Base-by-base conservation (phyloP, 2,113 vertebrate genomes). In the Xiphorhynchus elegans region DNA sequence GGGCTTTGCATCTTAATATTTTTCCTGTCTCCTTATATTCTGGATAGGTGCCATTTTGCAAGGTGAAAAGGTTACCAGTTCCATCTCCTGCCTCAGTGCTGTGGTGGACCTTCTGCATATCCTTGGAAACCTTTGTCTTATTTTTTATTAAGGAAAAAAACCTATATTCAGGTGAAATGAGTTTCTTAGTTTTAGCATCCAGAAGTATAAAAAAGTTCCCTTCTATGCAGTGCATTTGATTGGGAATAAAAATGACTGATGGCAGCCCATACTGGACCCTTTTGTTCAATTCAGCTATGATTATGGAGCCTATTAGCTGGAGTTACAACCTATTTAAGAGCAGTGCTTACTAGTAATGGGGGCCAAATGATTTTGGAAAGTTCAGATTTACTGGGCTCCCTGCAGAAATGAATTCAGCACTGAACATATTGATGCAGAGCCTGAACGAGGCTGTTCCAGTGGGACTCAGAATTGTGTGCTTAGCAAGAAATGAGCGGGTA, bases 311-410 rank as follows among this genome's bases (percentile, higher is more conserved):
- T 98, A 97, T 98, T 98, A 98, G 97, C 95, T 96, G 96, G 97
- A 98, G 98, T 98, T 98, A 98, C 98, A 98, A 95, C 98, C 97
- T 98, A 89, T 98, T 98, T 98, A 98, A 98, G 97, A 98, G 97
- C 96, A 93, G 96, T 98, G 98, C 98, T 98, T 98, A 97, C 98
- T 95, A 95, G 97, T 98, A 98, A 98, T 98, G 97, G 97, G 97
- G 98, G 97, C 98, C 98, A 98, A 98, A 98, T 98, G 98, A 98
- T 98, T 98, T 98, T 98, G 97, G 98, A 98, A 98, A 98, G 97
- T 98, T 98, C 98, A 98, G 96, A 97, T 97, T 96, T 98, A 96
- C 97, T 82, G 83, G 95, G 92, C 96, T 98, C 98, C 97, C 97
- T 95, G 94, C 97, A 98, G 98, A 97, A 98, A 98, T 98, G 98